Evolutionary conservation across 2,888 invertebrate genomes (phyloP), one percentile per base, ranked within the genome.

Genomic region (Auanema freiburgensis): DNA sequence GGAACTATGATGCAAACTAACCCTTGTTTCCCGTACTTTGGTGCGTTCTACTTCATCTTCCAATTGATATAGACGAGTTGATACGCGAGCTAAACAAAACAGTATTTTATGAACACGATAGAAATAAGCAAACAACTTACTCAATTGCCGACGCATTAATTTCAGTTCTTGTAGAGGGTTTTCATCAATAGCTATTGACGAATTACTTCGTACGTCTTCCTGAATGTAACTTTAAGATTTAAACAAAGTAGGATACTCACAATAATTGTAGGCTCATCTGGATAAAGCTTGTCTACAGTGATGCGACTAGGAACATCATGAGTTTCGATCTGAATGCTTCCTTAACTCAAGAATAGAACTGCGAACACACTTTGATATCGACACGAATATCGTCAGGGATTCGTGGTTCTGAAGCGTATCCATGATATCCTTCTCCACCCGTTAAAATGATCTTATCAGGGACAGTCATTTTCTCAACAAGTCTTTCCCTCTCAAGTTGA

Each of bases 111-210:
- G n/a, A n/a, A 54, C n/a, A 60, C 24, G 46, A 6, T 44, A 4
- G n/a, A 51, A 16, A 23, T 51, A n/a, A n/a, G n/a, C 23, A 51
- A 51, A 59, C 24, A 44, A 56, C 52, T 57, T 4, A 65, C 59
- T 56, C 8, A 75, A 57, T 50, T 76, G 74, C 42, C 78, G 59
- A 8, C 76, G 63, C 69, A 77, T 69, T 6, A 62, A 24, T 57
- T 78, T 78, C 49, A 78, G 58, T 54, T 78, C 78, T n/a, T 77
- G 76, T 8, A 78, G 59, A 1, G 78, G 78, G 59, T 78, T 70
- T 33, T 74, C 73, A 33, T 78, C 79, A 52, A 78, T 72, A 10
- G 79, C 79, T 14, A 79, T 65, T 10, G 74, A 74, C 18, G 60
- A 65, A 41, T 60, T 58, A 21, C 60, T 61, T 40, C 57, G 57